Evolutionary conservation across 2,888 invertebrate genomes (phyloP), one percentile per base, ranked within the genome.

Genomic region (Platycheirus rosarum): DNA sequence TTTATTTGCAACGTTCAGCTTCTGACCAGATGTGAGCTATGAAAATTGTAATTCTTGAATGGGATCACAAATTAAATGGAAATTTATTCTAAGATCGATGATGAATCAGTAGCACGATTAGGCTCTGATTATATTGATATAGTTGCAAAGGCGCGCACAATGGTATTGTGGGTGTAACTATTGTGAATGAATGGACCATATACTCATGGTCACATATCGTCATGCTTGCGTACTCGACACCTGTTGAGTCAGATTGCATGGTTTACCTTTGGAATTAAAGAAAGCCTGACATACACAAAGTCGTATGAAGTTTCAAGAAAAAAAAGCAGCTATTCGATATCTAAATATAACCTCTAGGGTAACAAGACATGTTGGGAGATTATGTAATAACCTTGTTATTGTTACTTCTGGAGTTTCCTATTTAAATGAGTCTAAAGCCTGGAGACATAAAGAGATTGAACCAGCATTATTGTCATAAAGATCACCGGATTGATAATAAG

Each of bases 31-130:
- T 60, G 23, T 29, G 60, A 44, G 29, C n/a, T 60, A 29, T n/a
- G 29, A 44, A 60, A 44, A 44, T 60, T 42, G 8, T 23, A 23
- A n/a, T 0, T n/a, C 18, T 14, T 29, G 29, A 60, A 60, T 60
- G 16, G 8, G 60, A n/a, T 60, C n/a, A 44, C 29, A 60, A 60
- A 60, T 42, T n/a, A 44, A 18, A 60, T 44, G 60, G n/a, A 60
- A 60, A 60, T 60, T 3, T 60, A 60, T 60, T 60, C 44, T 29
- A 5, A 4, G 14, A 60, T n/a, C 26, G 16, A 5, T 29, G 26
- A 60, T 60, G 44, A 60, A 44, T 60, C 60, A 44, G 16, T 8
- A n/a, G 42, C 42, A 44, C 26, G 42, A 42, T 29, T 60, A 26
- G 3, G 3, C 16, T n/a, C 2, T 37, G n/a, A 18, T 2, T 35